Conservation (phyloP, 2,888 invertebrate species). For the Gonocerus acuteangulatus region DNA sequence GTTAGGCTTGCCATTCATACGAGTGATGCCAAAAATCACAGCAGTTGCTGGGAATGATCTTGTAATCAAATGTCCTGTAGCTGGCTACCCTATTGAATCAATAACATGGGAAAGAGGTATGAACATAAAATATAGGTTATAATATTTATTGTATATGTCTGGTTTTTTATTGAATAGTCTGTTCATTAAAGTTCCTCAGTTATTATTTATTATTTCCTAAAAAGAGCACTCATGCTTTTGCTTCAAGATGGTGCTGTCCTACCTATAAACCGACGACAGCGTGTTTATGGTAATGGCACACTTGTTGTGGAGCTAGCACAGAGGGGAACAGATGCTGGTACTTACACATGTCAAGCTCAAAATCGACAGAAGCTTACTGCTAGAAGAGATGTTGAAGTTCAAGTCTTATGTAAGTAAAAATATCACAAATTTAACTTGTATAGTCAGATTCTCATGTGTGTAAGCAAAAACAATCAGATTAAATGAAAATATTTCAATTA, state of each 20-base stretch:
- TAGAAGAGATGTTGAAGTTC: slow-evolving; percentile 42
- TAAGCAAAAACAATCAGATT: too few species aligned
- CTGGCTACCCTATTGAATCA: slow-evolving; percentile 79
- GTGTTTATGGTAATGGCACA: slow-evolving; percentile 46
- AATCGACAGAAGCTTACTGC: slow-evolving; percentile 45
- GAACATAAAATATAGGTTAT: slow-evolving; percentile 37
- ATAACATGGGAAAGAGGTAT: slow-evolving; percentile 86
- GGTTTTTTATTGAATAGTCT: not conserved
- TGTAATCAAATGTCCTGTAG: slow-evolving; percentile 80
- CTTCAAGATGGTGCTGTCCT: slow-evolving; percentile 44
- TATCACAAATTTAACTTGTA: not conserved
- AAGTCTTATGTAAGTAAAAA: slow-evolving; percentile 41
- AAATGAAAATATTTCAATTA: too few species aligned
- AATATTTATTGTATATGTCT: too few species aligned
- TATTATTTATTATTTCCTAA: not conserved
- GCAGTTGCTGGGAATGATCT: slow-evolving; percentile 78
- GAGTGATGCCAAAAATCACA: slow-evolving; percentile 81
- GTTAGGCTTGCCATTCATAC: slow-evolving; percentile 66
- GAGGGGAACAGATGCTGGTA: slow-evolving; percentile 46
- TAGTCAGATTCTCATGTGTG: too few species aligned
- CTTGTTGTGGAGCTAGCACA: slow-evolving; percentile 47
- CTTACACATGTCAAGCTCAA: slow-evolving; percentile 48
- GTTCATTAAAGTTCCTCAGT: not conserved
- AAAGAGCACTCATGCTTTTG: too few species aligned
- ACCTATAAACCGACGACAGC: slow-evolving; percentile 48